Conservation (phyloP, 2,888 invertebrate species). For the Myopa tessellatipennis region DNA sequence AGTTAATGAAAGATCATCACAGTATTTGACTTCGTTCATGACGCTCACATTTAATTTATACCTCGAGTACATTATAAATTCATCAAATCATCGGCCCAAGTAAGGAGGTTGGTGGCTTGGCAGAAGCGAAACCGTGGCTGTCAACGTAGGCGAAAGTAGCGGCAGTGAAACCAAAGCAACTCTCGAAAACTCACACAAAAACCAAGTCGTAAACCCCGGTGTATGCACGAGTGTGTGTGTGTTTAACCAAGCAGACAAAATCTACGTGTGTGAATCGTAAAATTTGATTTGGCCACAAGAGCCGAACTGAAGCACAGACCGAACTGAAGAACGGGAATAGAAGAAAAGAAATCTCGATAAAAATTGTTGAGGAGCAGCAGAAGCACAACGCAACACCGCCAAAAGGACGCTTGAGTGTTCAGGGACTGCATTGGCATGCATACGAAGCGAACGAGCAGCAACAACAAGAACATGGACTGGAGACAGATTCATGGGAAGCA, state of each 20-base stretch:
- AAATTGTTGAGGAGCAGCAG: neutral
- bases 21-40: neutral
- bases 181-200: neutral
- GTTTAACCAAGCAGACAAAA: neutral
- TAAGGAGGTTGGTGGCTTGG: neutral
- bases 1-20: too few relatives aligned
- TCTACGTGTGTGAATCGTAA: neutral
- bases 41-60: conserved; percentile 34
- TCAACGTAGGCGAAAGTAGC: conserved; percentile 6
- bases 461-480: neutral
- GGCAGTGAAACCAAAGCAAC: conserved; percentile 15
- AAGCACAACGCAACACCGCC: conserved; percentile 5
- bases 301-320: neutral
- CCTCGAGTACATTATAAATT: conserved; percentile 35
- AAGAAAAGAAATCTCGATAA: neutral
- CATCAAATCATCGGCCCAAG: conserved; percentile 24
- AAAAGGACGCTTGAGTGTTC: conserved; percentile 11
- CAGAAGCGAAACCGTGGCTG: neutral
- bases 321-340: neutral
- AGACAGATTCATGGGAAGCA: too few relatives aligned
- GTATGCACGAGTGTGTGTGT: neutral
- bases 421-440: neutral
- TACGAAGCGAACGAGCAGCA: neutral
- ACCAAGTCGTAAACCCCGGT: neutral
- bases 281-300: conserved; percentile 11